A percentile compares a stretch with the other conserved stretches of the same genome.
Conservation (phyloP, 2,888 invertebrate species). For the Andrena haemorrhoa region DNA sequence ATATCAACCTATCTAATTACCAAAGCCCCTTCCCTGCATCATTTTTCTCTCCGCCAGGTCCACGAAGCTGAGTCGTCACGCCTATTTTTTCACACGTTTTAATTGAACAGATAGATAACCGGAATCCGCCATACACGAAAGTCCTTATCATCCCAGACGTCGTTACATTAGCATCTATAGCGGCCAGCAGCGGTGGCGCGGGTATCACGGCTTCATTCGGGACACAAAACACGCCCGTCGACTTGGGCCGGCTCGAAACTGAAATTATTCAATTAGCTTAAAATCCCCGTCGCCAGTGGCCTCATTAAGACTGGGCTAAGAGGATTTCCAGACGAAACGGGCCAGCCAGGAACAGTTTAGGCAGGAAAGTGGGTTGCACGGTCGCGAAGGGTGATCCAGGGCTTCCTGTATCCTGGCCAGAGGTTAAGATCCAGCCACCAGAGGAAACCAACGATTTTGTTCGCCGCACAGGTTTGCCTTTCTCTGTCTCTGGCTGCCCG, state of each 20-base stretch:
- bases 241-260: constrained; percentile 71
- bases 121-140: not conserved
- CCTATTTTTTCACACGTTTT: too few species aligned
- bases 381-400: constrained; percentile 24
- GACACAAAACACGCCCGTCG: constrained; percentile 55
- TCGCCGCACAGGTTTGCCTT: constrained; percentile 27
- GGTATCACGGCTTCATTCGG: constrained; percentile 30
- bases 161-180: constrained; percentile 22
- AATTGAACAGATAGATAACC: not conserved
- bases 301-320: constrained; percentile 81
- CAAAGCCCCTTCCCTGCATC: too few species aligned
- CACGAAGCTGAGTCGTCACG: too few species aligned
- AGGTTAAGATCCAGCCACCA: constrained; percentile 52
- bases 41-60: too few species aligned
- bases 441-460: constrained; percentile 42
- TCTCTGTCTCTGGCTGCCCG: constrained; percentile 15
- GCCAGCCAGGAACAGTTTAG: constrained; percentile 20
- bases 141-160: constrained; percentile 14
- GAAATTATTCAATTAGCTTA: constrained; percentile 82
- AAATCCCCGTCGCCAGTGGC: constrained; percentile 75
- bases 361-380: constrained; percentile 31
- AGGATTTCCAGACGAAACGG: constrained; percentile 75
- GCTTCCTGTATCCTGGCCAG: constrained; percentile 36
- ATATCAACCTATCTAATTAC: too few species aligned
- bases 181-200: not conserved